phyloP scores from a whole-genome alignment of 2,888 invertebrate species.

The Eucera pruinosa region DNA sequence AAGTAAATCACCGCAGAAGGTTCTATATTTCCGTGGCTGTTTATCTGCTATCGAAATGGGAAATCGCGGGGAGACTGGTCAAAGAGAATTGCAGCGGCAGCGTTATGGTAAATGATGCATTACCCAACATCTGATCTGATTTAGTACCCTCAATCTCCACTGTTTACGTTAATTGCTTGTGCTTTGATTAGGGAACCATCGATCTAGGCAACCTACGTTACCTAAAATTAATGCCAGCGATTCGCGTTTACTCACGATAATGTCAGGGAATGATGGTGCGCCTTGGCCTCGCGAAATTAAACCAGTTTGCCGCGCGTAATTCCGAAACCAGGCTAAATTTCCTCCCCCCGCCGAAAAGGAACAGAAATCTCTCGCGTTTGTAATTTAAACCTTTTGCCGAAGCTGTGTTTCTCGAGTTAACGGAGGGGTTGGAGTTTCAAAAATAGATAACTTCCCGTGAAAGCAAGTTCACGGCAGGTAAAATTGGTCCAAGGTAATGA shows the following conservation, averaged over 20 bases:
- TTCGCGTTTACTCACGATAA: conserved; percentile 48
- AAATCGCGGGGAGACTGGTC: conserved; percentile 16
- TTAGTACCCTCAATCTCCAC: conserved; percentile 70
- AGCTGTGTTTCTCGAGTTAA: not conserved
- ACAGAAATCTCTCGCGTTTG: conserved; percentile 1
- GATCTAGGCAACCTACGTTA: conserved; percentile 51
- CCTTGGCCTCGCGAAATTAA: conserved; percentile 29
- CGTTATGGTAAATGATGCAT: conserved; percentile 66
- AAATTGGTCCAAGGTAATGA: conserved; percentile 34
- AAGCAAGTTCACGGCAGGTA: not conserved
- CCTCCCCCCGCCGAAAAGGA: too few species aligned
- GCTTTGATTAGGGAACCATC: conserved; percentile 66
- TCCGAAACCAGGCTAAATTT: not conserved
- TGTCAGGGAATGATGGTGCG: conserved; percentile 29
- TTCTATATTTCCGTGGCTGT: not conserved
- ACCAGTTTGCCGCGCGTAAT: not conserved
- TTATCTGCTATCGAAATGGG: conserved; percentile 1
- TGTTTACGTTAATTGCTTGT: conserved; percentile 70
- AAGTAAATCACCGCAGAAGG: not conserved
- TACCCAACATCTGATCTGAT: conserved; percentile 65
- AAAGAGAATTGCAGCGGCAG: conserved; percentile 42
- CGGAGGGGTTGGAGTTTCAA: not conserved
- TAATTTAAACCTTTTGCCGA: conserved; percentile 13
- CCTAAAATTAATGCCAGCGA: conserved; percentile 66
- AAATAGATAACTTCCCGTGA: conserved; percentile 28